phyloP scores from a whole-genome alignment of 1,140 invertebrate species.

The Mamestra configurata region DNA sequence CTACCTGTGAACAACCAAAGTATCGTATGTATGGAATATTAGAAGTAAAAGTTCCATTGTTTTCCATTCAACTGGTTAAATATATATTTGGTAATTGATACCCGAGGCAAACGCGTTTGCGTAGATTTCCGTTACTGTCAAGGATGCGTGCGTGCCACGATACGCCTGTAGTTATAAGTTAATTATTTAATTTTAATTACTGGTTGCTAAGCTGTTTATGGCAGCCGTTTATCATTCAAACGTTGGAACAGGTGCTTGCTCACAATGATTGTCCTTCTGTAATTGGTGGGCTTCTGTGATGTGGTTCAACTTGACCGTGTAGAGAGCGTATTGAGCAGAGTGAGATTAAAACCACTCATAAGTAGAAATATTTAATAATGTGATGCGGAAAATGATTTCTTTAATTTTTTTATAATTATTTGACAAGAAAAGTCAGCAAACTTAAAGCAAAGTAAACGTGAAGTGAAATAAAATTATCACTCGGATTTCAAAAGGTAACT shows the following conservation, averaged over 20 bases:
- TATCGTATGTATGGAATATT: too few species aligned
- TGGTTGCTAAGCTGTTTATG: slow-evolving; percentile 5
- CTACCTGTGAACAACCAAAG: too few species aligned
- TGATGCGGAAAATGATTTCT: too few species aligned
- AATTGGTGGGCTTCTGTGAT: background rate
- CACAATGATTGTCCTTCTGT: slow-evolving; percentile 1
- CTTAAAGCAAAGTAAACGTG: too few species aligned
- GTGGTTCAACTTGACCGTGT: slow-evolving; percentile 6
- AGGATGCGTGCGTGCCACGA: slow-evolving; percentile 26
- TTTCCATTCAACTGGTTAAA: background rate
- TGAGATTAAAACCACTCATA: too few species aligned
- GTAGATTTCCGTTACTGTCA: slow-evolving; percentile 33
- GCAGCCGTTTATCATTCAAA: slow-evolving; percentile 10
- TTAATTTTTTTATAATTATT: too few species aligned
- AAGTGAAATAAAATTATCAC: too few species aligned
- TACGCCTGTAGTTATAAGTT: slow-evolving; percentile 1
- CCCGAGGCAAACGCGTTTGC: background rate
- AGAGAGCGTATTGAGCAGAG: too few species aligned
- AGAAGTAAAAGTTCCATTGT: too few species aligned
- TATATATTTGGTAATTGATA: slow-evolving; percentile 1
- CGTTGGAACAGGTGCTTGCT: slow-evolving; percentile 8
- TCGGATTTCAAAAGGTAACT: too few species aligned
- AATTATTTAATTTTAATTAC: slow-evolving; percentile 17
- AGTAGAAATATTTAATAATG: background rate
- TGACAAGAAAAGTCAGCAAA: too few species aligned